phyloP scores from a whole-genome alignment of 2,113 vertebrate species.

The Calcarius ornatus region DNA sequence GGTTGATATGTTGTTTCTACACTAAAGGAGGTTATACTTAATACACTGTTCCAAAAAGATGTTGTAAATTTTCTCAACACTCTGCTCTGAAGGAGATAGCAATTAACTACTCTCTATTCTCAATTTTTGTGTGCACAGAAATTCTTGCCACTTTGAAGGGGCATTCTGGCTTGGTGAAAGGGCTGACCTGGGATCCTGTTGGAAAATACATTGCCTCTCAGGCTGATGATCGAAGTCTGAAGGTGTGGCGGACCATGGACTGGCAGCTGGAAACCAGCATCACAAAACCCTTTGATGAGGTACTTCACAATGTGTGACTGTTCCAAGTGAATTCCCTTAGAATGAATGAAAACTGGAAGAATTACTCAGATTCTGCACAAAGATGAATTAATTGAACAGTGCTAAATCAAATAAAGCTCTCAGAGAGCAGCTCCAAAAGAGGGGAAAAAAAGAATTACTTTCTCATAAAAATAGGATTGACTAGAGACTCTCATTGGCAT shows the following conservation, averaged over 20 bases:
- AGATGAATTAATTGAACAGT: background rate
- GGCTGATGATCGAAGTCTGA: slow-evolving; percentile 94
- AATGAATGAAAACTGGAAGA: background rate
- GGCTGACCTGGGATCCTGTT: slow-evolving; percentile 97
- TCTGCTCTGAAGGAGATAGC: background rate
- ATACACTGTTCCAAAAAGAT: background rate
- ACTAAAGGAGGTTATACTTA: background rate
- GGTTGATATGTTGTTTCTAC: background rate
- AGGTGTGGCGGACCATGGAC: slow-evolving; percentile 97
- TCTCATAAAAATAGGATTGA: background rate
- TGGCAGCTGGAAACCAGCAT: slow-evolving; percentile 97
- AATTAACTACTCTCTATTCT: background rate
- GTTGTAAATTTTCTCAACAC: background rate
- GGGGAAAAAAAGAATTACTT: fast-evolving
- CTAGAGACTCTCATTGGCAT: background rate
- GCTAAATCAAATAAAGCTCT: background rate
- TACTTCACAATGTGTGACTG: slow-evolving; percentile 39
- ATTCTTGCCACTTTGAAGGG: slow-evolving; percentile 91
- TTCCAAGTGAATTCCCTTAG: background rate
- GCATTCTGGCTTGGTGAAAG: slow-evolving; percentile 95
- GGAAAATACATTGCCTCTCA: slow-evolving; percentile 98
- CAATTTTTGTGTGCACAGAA: slow-evolving; percentile 68
- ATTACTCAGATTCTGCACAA: background rate
- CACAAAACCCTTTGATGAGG: slow-evolving; percentile 96
- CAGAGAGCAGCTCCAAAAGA: background rate